Evolutionary conservation across 2,797 vertebrate genomes (phyloP), one percentile per base, ranked within the genome.

Genomic region (Alfaro cultratus): DNA sequence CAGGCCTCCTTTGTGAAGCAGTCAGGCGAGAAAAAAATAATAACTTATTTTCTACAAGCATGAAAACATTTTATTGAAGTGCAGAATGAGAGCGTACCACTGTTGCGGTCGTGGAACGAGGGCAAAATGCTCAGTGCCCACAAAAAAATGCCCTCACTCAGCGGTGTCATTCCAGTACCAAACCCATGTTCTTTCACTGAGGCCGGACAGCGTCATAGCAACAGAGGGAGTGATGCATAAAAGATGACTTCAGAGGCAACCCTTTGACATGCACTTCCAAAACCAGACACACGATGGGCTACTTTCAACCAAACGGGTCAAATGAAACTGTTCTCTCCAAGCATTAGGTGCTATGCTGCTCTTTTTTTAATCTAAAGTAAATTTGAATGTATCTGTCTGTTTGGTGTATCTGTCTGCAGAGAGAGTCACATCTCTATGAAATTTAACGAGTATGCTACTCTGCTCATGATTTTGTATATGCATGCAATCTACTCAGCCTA

Each of bases 21-120:
- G 92, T 94, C 83, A 91, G 77, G 78, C 60, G 47, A 10, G 31
- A 53, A 53, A 47, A 39, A 39, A 39, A 39, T 10, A 85, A 92
- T 87, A 82, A 93, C 91, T 92, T 92, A 80, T 93, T 92, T 93
- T 92, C 87, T 93, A 93, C 93, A 89, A 83, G 90, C 86, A 95
- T 95, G 94, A 95, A 95, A 94, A 94, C 91, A 93, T 91, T 92
- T 93, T 85, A 96, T 93, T 95, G 92, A 96, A 94, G 94, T 95
- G 91, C 89, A 95, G 94, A 95, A 92, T 93, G 94, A 93, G 88
- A 93, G 90, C 91, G 86, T 87, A 90, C 87, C 73, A 75, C 86
- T 83, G 89, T 77, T 70, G 41, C 74, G 79, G 76, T 85, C 85
- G 84, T 89, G 89, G 84, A 91, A 76, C 29, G 11, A 84, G 84